Evolutionary conservation across 53 echinoderm and acorn worm genomes (phyloP), one percentile per base, ranked within the genome.

Genomic region (Paracentrotus lividus): DNA sequence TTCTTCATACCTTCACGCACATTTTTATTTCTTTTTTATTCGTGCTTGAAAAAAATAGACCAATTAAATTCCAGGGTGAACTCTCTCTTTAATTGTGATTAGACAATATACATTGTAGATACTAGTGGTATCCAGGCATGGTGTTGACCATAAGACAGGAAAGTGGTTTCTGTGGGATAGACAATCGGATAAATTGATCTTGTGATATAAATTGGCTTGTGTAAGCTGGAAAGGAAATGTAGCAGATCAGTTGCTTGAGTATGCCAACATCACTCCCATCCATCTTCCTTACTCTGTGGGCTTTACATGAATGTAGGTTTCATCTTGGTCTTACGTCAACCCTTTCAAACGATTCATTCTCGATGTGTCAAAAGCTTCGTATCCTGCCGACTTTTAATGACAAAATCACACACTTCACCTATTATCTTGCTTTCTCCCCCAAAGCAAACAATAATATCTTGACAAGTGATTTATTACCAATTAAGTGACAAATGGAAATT

Each of bases 121-220:
- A n/a, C n/a, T n/a, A n/a, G n/a, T n/a, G n/a, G n/a, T n/a, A n/a
- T n/a, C n/a, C n/a, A n/a, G n/a, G n/a, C n/a, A n/a, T n/a, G n/a
- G n/a, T n/a, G n/a, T n/a, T n/a, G n/a, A n/a, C n/a, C n/a, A n/a
- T n/a, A n/a, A n/a, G n/a, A n/a, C n/a, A n/a, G n/a, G n/a, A n/a
- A n/a, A n/a, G n/a, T n/a, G n/a, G n/a, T n/a, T n/a, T n/a, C n/a
- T n/a, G 51, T 10, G 49, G 26, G 52, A 38, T 3, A 36, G 49
- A 21, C 24, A 52, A 49, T 26, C 2, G 51, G 51, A 85, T 8
- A 31, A 29, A 85, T 85, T 49, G 85, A 49, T 85, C 52, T 49
- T n/a, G 1, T 85, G 52, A 85, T 85, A 20, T 52, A 45, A 85
- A 85, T 85, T 49, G 47, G 85, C 52, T 49, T 85, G 51, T 52